phyloP scores from a whole-genome alignment of 2,797 vertebrate genomes.

The Lepilemur ruficaudatus region DNA sequence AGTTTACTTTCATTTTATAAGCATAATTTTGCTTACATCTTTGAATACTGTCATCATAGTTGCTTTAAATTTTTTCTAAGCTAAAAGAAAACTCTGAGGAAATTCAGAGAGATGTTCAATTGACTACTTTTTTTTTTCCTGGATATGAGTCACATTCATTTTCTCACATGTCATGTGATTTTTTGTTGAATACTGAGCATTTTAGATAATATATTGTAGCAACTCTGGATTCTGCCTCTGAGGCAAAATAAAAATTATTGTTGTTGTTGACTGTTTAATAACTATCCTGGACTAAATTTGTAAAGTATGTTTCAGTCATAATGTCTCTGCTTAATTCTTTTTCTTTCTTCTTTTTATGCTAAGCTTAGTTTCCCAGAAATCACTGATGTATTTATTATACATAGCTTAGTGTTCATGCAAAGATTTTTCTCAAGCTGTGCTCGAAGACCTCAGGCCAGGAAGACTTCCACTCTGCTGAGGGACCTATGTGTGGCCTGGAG shows the following conservation, averaged over 20 bases:
- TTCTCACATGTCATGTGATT: neutral
- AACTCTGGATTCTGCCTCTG: neutral
- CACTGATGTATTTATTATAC: neutral
- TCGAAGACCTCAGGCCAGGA: neutral
- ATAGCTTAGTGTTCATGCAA: neutral
- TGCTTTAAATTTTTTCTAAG: neutral
- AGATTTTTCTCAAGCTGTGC: neutral
- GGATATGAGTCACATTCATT: neutral
- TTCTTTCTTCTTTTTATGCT: neutral
- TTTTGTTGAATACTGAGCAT: neutral
- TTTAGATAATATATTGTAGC: neutral
- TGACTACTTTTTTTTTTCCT: neutral
- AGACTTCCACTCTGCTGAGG: neutral
- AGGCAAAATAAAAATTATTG: neutral
- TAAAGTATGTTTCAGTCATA: neutral
- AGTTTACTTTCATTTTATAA: neutral
- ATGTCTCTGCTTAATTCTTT: neutral
- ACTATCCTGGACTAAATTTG: neutral
- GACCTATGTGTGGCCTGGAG: neutral
- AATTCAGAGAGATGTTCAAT: neutral
- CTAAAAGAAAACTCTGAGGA: neutral
- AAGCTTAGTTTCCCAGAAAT: neutral
- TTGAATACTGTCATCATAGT: neutral
- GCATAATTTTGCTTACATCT: neutral
- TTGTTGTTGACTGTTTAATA: neutral